Evolutionary conservation across 2,113 vertebrate species (phyloP), one percentile per base, ranked within the genome.

Genomic region (Oreotrochilus melanogaster): DNA sequence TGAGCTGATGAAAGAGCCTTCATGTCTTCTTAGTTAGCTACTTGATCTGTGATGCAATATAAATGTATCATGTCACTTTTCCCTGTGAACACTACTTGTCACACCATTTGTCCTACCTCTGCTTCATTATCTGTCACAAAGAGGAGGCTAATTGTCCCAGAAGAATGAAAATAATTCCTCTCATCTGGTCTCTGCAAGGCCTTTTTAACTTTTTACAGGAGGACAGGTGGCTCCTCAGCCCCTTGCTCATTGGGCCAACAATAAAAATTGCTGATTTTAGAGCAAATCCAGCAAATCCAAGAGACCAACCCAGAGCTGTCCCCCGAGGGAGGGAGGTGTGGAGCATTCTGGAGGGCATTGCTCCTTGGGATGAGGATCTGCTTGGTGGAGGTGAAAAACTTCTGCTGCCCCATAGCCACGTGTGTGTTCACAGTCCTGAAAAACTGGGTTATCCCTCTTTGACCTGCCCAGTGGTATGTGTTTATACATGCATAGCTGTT

Each of bases 71-170:
- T 12, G 27, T 47, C 17, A 42, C 18, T 82, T 76, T 37, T 45
- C 24, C 11, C 4, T 1, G 0, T 11, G 33, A 88, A 58, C 15
- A 4, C 13, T 61, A 12, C 73, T 66, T 54, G 30, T 82, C 67
- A 86, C 24, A 45, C 3, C 15, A 30, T 85, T 83, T 73, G 14
- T 58, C 64, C 76, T 54, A 43, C 11, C 33, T 79, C 72, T 86
- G 15, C 80, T 90, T 93, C 60, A 84, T 73, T 60, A 43, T 43
- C 23, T 84, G 67, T 80, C 60, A 39, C 51, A 51, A 22, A 42
- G 11, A 70, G 3, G 2, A 3, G 15, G 7, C 22, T 93, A 81
- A 81, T 64, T 88, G 18, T 27, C 83, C 24, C 35, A 45, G 23
- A 61, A 57, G 42, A 54, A 57, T 70, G 22, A 60, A 53, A 85